Evolutionary conservation across 1,140 invertebrate genomes (phyloP).

Genomic region (Ridgeia piscesae): DNA sequence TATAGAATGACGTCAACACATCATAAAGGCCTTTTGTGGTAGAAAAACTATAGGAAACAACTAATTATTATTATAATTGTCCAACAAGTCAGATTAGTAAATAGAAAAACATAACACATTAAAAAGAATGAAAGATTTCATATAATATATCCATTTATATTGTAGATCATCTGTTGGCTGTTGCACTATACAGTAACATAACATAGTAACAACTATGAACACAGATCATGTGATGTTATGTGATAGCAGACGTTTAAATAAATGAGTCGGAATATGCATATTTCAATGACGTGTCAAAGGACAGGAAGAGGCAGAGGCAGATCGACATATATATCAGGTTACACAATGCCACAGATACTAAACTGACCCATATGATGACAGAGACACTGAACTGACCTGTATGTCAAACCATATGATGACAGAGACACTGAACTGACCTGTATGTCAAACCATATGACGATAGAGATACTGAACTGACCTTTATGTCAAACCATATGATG

Average conservation of each 20-base stretch:
- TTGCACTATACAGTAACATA: neutral
- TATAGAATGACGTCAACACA: slow-evolving; percentile 2
- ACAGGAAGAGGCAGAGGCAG: no score
- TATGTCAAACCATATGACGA: slow-evolving; percentile 97
- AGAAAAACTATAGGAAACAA: no score
- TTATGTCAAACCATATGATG: no score
- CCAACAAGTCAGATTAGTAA: no score
- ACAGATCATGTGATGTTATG: no score
- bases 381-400: neutral
- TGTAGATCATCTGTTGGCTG: no score
- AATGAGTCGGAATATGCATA: no score
- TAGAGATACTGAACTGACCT: neutral
- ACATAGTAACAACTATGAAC: no score
- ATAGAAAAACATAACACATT: no score
- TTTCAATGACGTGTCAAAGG: no score
- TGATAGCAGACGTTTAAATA: no score
- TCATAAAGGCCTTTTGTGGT: neutral
- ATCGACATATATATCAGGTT: neutral
- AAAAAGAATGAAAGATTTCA: neutral
- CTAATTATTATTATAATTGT: no score
- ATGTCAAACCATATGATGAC: neutral
- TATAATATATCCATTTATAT: neutral
- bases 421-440: slow-evolving; percentile 65
- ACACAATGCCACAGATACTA: neutral
- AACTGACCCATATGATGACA: neutral